Conservation (phyloP, 2,888 invertebrate genomes). For the Folsomia manolachei region DNA sequence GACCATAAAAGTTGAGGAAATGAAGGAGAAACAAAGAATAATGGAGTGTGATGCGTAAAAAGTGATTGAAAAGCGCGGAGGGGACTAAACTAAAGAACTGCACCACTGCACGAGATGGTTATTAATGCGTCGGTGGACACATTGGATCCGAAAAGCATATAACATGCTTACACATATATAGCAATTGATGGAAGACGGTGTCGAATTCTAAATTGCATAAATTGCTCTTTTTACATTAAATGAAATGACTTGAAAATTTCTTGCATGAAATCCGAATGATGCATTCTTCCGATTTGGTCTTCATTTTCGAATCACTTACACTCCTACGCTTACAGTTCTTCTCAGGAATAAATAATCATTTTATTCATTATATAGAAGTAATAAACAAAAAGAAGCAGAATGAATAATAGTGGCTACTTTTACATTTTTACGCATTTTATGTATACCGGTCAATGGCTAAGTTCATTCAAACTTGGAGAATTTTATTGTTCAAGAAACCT, state of each 20-base stretch:
- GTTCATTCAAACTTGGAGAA: no score
- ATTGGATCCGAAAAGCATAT: no score
- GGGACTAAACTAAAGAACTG: not conserved
- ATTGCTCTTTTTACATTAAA: conserved; percentile 13
- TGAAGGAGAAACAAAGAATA: not conserved
- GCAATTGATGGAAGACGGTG: no score
- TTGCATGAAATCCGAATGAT: conserved; percentile 16
- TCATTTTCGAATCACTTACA: not conserved
- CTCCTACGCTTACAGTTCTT: no score
- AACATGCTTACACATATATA: no score
- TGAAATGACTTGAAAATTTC: conserved; percentile 21
- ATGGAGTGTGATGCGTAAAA: not conserved
- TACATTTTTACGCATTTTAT: conserved; percentile 3
- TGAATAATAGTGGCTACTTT: not conserved
- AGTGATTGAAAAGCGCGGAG: conserved; percentile 2
- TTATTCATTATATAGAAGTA: no score
- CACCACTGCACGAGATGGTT: not conserved
- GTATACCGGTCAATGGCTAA: no score
- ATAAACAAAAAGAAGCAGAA: no score
- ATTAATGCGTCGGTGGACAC: conserved; percentile 19
- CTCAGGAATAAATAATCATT: no score
- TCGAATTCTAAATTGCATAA: conserved; percentile 14
- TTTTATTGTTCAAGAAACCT: no score
- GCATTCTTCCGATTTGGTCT: not conserved
- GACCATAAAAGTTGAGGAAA: not conserved